Conservation (phyloP, 2,797 vertebrate genomes). For the Sciaenops ocellatus region DNA sequence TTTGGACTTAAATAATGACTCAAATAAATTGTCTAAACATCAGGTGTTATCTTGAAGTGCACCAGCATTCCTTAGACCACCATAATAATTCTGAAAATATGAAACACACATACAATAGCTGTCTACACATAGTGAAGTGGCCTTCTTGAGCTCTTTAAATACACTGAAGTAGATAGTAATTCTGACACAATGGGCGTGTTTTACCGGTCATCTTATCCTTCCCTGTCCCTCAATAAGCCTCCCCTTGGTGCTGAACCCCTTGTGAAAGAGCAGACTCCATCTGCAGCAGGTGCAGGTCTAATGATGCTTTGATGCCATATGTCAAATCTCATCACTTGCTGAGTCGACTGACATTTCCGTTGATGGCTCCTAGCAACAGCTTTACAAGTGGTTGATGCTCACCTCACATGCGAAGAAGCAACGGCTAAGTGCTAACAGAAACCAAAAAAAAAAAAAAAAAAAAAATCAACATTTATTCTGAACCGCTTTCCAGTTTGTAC, state of each 20-base stretch:
- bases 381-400: slow-evolving; percentile 73
- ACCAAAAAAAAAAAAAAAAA: slow-evolving; percentile 38
- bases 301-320: slow-evolving; percentile 98
- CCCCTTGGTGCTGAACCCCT: slow-evolving; percentile 77
- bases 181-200: slow-evolving; percentile 57
- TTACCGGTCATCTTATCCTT: slow-evolving; percentile 80
- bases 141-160: slow-evolving; percentile 44
- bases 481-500: slow-evolving; percentile 56
- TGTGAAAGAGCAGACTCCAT: slow-evolving; percentile 86
- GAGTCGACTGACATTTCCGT: slow-evolving; percentile 95
- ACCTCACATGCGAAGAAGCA: slow-evolving; percentile 54
- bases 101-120: slow-evolving; percentile 9
- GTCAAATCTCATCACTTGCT: slow-evolving; percentile 97
- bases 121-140: slow-evolving; percentile 15
- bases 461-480: slow-evolving; percentile 69
- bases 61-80: neutral
- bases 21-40: neutral
- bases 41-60: too few relatives aligned
- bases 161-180: slow-evolving; percentile 48
- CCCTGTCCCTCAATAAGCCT: slow-evolving; percentile 79
- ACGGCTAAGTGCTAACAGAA: slow-evolving; percentile 28
- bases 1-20: neutral
- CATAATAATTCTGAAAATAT: neutral
- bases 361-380: slow-evolving; percentile 88
- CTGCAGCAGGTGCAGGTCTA: slow-evolving; percentile 93